Percentiles rank a stretch among this genome's conserved stretches.
phyloP scores from a whole-genome alignment of 1,140 invertebrate genomes.

The Diploscapter pachys region DNA sequence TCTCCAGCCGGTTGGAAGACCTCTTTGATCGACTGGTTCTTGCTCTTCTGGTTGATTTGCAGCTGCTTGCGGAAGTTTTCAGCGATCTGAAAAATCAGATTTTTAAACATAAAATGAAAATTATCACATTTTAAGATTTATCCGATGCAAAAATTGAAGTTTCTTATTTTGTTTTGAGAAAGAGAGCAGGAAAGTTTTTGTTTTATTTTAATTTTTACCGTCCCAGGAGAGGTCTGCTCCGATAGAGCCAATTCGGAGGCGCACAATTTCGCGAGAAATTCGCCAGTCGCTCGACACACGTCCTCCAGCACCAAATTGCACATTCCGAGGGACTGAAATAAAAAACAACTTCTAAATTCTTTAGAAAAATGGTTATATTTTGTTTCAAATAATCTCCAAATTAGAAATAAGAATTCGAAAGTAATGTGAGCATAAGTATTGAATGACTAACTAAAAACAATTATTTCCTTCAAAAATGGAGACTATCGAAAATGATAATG shows the following conservation, averaged over 20 bases:
- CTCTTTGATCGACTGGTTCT: neutral
- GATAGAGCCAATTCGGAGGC: slow-evolving; percentile 96
- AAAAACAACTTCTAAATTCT: slow-evolving; percentile 8
- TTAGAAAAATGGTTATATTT: no score
- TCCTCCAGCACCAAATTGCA: slow-evolving; percentile 88
- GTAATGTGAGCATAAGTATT: no score
- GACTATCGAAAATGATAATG: no score
- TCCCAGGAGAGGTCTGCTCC: slow-evolving; percentile 79
- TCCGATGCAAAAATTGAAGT: no score
- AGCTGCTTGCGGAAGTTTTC: slow-evolving; percentile 17
- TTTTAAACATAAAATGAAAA: neutral
- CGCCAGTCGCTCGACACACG: slow-evolving; percentile 45
- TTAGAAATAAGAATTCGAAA: no score
- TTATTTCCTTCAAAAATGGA: no score
- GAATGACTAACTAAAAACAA: no score
- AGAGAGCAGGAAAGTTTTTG: neutral
- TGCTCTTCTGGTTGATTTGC: slow-evolving; percentile 9
- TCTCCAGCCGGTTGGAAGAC: slow-evolving; percentile 29
- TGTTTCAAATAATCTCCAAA: no score
- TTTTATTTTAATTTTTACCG: neutral
- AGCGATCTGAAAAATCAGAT: slow-evolving; percentile 7
- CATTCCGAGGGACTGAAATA: slow-evolving; percentile 39
- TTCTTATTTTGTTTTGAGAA: no score
- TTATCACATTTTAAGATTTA: no score
- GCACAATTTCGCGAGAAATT: slow-evolving; percentile 73